Base-by-base conservation (phyloP, 2,113 vertebrate species). In the Syngnathus typhle region DNA sequence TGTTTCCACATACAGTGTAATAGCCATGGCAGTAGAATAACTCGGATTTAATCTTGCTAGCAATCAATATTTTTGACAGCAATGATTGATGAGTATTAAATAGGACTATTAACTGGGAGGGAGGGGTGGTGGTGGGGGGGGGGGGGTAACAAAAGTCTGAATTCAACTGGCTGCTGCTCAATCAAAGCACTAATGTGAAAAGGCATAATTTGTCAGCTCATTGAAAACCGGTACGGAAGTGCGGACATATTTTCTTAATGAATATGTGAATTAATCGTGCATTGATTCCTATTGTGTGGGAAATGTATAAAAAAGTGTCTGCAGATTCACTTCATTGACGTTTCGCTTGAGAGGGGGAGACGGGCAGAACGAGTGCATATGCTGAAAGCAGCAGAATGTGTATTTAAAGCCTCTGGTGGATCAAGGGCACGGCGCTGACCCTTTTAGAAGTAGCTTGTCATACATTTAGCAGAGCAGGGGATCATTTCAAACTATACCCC, bases 251-350 rank as follows among this genome's bases (percentile, higher is more conserved):
- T 89, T 91, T 88, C 83, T 85, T 88, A 86, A 91, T 90, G 84
- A 90, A 90, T 88, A 84, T 84, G 77, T 89, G 88, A 91, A 89
- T 89, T 88, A 88, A 76, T 87, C 72, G 74, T 72, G 79, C 85
- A 92, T 90, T 89, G 90, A 92, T 92, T 90, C 89, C 82, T 87
- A 80, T 85, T 87, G 88, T 90, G 81, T 77, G 75, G 74, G 80
- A 85, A 86, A 81, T 69, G 77, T 61, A 78, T 67, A 64, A 76
- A 78, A 74, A 71, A 78, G 64, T 71, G 80, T 82, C 82, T 76
- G 75, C 80, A 83, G 86, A 85, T 72, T 78, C 70, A 75, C 80
- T 78, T 81, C 84, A 87, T 86, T 88, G 87, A 87, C 73, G 65
- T 91, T 91, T 87, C 60, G 70, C 78, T 88, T 70, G 51, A 72